Conservation (phyloP, 2,113 vertebrate genomes). For the Dunckerocampus dactyliophorus region DNA sequence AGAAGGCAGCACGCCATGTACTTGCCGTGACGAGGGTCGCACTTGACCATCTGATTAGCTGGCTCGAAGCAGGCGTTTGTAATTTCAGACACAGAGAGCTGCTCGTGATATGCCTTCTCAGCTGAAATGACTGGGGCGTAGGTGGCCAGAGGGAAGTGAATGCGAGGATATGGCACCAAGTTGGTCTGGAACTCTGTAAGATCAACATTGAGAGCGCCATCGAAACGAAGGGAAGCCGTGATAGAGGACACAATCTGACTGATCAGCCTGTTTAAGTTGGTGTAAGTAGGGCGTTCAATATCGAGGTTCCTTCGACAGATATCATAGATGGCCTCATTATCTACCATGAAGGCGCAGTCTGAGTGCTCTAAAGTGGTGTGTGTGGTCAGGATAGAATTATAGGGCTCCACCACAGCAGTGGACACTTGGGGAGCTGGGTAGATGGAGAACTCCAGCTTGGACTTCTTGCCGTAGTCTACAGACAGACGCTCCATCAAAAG, state of each 20-base stretch:
- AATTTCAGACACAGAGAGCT: conserved; percentile 49
- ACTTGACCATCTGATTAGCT: conserved; percentile 59
- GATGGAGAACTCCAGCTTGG: conserved; percentile 83
- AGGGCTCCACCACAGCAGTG: conserved; percentile 84
- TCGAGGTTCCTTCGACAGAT: conserved; percentile 79
- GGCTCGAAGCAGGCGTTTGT: conserved; percentile 56
- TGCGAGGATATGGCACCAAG: conserved; percentile 65
- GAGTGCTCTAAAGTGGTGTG: conserved; percentile 82
- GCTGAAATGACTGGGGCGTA: conserved; percentile 76
- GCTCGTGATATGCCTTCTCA: conserved; percentile 46
- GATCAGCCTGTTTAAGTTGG: conserved; percentile 71
- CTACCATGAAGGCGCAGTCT: conserved; percentile 83
- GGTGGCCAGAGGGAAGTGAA: conserved; percentile 68
- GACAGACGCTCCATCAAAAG: conserved; percentile 92
- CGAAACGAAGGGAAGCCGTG: conserved; percentile 82
- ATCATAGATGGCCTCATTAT: conserved; percentile 81
- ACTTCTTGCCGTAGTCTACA: conserved; percentile 84
- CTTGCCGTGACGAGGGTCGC: conserved; percentile 54
- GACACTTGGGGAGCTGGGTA: conserved; percentile 80
- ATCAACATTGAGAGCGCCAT: conserved; percentile 85
- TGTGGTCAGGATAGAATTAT: conserved; percentile 86
- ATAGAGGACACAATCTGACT: conserved; percentile 75
- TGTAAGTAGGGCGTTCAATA: conserved; percentile 73
- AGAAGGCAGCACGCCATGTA: conserved; percentile 75
- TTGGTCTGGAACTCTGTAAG: conserved; percentile 85